These are phyloP conservation scores for Oreochromis grahami DNA, from an alignment of 2,797 vertebrate species.

Conservation along the genomic window DNA sequence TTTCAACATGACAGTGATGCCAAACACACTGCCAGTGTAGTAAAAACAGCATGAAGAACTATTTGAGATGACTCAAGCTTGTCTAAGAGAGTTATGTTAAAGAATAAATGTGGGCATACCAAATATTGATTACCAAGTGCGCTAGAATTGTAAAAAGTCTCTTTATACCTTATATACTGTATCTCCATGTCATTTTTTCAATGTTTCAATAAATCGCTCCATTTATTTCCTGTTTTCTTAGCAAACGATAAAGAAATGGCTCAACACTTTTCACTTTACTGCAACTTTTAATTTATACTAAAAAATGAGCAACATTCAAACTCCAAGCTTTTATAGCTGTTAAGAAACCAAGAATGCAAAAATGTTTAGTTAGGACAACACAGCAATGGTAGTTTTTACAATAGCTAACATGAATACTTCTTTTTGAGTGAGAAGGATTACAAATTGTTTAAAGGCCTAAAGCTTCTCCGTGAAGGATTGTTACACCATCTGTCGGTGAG, in stretches of 20 bases:
- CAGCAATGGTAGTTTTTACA: not conserved
- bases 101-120: not conserved
- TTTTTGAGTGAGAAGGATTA: not conserved
- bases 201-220: not conserved
- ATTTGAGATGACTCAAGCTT: not conserved
- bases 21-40: not conserved
- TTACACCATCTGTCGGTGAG: slow-evolving; percentile 42
- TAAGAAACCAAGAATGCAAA: not conserved
- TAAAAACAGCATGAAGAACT: not conserved
- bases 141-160: not conserved
- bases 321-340: not conserved
- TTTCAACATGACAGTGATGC: not conserved
- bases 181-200: not conserved
- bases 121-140: not conserved
- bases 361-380: not conserved
- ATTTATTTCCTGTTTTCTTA: not conserved
- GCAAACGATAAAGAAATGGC: not conserved
- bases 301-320: not conserved
- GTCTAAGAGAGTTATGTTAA: not conserved
- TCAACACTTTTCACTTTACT: not conserved
- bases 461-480: not conserved
- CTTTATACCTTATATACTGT: not conserved
- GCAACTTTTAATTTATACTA: not conserved
- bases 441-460: not conserved
- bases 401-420: not conserved